These are phyloP conservation scores for Metallyticus violacea DNA, from an alignment of 2,888 invertebrate species.

Conservation along the genomic window DNA sequence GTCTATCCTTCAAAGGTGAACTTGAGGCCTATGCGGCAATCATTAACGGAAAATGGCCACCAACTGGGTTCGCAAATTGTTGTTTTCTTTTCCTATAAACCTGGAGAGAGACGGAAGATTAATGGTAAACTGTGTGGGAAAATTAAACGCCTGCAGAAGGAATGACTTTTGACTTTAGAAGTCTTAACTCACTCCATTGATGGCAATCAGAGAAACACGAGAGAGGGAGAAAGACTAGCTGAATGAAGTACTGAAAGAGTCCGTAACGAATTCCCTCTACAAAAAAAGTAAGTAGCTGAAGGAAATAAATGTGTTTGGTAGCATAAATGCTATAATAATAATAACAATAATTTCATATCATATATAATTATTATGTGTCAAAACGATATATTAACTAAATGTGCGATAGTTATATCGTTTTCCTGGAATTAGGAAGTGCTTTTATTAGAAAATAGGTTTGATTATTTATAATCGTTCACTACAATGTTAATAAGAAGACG, in stretches of 20 bases:
- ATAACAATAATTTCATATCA: no score
- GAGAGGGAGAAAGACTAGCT: no score
- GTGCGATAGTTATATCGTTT: no score
- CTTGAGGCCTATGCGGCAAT: neutral
- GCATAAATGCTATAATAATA: no score
- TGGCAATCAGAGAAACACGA: neutral
- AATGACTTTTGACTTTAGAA: neutral
- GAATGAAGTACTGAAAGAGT: neutral
- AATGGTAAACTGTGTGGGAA: neutral
- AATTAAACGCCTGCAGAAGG: neutral
- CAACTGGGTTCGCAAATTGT: neutral
- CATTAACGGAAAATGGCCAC: neutral
- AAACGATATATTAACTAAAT: no score
- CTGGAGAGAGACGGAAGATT: neutral
- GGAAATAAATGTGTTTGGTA: neutral
- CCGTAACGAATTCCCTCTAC: neutral
- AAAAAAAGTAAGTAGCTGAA: neutral
- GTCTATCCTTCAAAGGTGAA: no score
- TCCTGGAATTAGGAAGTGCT: no score
- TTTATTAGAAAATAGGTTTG: no score
- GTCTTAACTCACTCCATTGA: conserved; percentile 10
- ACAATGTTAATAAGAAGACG: no score
- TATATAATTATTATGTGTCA: no score
- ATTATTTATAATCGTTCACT: no score
- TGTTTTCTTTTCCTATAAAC: neutral